Base-by-base conservation (phyloP, 2,113 vertebrate species). In the Aegotheles bennettii region DNA sequence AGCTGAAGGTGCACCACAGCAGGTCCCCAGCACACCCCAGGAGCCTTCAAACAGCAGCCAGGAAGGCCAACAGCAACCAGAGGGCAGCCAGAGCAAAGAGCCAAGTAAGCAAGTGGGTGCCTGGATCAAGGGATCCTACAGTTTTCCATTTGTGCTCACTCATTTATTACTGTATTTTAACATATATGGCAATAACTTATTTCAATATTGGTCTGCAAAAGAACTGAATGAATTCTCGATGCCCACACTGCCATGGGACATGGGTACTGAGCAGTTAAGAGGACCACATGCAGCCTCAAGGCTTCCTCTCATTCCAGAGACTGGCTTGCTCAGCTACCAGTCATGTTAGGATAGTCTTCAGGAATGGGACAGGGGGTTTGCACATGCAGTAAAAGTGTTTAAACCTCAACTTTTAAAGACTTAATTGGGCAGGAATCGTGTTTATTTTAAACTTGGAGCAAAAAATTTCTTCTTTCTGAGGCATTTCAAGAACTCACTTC, bases 401-500 rank as follows among this genome's bases (percentile, higher is more conserved):
- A 90, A 94, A 86, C 9, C 25, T 74, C 59, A 56, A 51, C 51
- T 94, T 91, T 92, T 71, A 88, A 86, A 95, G 82, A 28, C 29
- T 86, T 74, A 81, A 77, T 33, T 90, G 85, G 69, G 85, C 50
- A 95, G 76, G 5, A 86, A 73, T 71, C 89, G 47, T 92, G 83
- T 90, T 95, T 95, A 95, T 92, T 90, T 96, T 81, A 92, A 96
- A 84, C 60, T 74, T 40, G 36, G 82, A 88, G 77, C 24, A 70
- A 90, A 93, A 94, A 79, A 57, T 25, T 38, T 80, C 65, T 68
- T 83, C 20, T 83, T 93, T 94, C 64, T 54, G 84, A 91, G 78
- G 84, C 47, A 95, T 93, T 92, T 96, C 81, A 95, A 96, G 94
- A 94, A 92, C 93, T 94, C 51, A 61, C 69, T 91, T 96, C 87